Evolutionary conservation across 2,888 invertebrate genomes (phyloP).

Genomic region (Leucoma salicis): DNA sequence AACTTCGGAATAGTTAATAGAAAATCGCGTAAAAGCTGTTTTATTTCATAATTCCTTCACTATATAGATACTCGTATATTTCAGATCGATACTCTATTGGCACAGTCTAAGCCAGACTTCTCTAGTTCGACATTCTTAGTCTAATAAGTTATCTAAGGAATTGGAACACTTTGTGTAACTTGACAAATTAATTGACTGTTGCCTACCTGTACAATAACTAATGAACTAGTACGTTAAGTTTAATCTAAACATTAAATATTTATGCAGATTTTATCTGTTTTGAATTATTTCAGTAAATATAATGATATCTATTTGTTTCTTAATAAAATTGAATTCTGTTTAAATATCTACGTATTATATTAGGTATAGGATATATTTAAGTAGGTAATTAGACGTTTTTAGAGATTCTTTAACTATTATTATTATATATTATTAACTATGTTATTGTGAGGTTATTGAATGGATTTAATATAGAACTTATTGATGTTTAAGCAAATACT

Average conservation of each 20-base stretch:
- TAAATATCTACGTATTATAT: no score
- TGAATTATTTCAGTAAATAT: conserved; percentile 7
- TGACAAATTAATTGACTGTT: conserved; percentile 46
- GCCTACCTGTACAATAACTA: conserved; percentile 18
- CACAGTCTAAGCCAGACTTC: conserved; percentile 31
- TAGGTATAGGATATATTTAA: no score
- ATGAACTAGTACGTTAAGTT: conserved; percentile 3
- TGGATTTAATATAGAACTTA: no score
- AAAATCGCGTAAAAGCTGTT: no score
- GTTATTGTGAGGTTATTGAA: no score
- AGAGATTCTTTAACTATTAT: no score
- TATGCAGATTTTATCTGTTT: conserved; percentile 15
- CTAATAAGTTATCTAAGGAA: conserved; percentile 32
- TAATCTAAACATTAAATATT: conserved; percentile 24
- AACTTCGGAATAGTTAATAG: no score
- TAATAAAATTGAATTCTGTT: not conserved
- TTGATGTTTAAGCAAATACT: no score
- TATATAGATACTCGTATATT: conserved; percentile 10
- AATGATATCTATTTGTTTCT: not conserved
- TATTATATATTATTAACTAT: no score
- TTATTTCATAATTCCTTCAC: no score
- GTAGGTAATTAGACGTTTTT: no score
- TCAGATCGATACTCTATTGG: conserved; percentile 33
- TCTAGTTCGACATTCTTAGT: conserved; percentile 41
- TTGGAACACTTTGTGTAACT: conserved; percentile 34